phyloP scores from a whole-genome alignment of 35 echinoderm and acorn worm species.

The Antedon bifida region DNA sequence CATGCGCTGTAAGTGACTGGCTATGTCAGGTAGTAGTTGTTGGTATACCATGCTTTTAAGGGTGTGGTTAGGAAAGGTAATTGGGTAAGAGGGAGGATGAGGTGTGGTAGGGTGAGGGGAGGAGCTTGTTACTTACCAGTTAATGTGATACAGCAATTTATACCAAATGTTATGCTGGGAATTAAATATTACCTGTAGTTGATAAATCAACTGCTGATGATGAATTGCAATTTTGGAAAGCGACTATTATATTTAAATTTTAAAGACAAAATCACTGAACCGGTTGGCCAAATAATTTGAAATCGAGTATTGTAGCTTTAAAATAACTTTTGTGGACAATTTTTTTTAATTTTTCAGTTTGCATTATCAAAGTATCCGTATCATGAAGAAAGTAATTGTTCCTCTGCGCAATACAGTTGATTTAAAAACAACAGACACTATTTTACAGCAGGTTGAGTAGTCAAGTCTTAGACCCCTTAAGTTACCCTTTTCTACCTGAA shows the following conservation, averaged over 20 bases:
- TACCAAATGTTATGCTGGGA: not conserved
- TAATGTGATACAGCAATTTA: not conserved
- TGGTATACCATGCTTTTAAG: too few relatives aligned
- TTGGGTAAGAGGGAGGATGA: not conserved
- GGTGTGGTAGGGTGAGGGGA: not conserved
- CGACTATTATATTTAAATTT: too few relatives aligned
- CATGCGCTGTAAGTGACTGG: not conserved
- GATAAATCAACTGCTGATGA: not conserved
- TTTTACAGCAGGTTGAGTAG: not conserved
- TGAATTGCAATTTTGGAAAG: not conserved
- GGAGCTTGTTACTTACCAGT: not conserved
- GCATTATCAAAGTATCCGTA: too few relatives aligned
- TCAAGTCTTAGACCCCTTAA: not conserved
- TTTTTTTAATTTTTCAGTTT: too few relatives aligned
- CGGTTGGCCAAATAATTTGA: too few relatives aligned
- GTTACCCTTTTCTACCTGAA: constrained; percentile 5
- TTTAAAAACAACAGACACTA: not conserved
- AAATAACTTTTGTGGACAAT: too few relatives aligned
- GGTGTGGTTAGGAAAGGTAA: not conserved
- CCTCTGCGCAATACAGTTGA: too few relatives aligned
- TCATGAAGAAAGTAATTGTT: too few relatives aligned
- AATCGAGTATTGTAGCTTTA: too few relatives aligned
- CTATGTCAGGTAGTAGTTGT: not conserved
- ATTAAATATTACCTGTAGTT: not conserved
- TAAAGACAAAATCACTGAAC: too few relatives aligned